phyloP scores from a whole-genome alignment of 2,797 vertebrate genomes.

The Scyliorhinus canicula region DNA sequence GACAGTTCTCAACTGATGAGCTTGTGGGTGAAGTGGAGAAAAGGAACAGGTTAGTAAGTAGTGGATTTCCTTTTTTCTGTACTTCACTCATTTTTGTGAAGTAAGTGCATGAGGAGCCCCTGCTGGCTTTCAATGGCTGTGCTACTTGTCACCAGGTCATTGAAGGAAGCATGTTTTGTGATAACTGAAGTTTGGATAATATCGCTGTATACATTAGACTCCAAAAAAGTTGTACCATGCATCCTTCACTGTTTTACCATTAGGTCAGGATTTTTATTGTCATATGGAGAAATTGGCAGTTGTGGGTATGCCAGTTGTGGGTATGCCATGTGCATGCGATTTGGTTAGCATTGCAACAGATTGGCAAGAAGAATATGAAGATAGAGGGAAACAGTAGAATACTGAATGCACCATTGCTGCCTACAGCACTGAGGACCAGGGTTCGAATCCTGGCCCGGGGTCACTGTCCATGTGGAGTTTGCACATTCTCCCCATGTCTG shows the following conservation, averaged over 20 bases:
- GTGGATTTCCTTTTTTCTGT: too few species aligned
- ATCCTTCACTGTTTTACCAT: neutral
- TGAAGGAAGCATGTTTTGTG: neutral
- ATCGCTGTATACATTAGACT: neutral
- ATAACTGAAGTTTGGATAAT: neutral
- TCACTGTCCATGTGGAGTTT: too few species aligned
- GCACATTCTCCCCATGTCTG: too few species aligned
- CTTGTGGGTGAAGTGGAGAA: slow-evolving; percentile 88
- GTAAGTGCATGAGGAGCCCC: neutral
- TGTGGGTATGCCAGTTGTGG: neutral
- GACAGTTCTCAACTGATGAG: slow-evolving; percentile 80
- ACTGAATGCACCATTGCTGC: neutral
- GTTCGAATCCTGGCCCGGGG: too few species aligned
- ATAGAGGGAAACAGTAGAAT: neutral
- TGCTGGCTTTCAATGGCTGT: neutral
- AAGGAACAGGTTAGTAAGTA: slow-evolving; percentile 72
- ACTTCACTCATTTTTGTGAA: neutral
- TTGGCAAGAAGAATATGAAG: neutral
- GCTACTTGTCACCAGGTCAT: neutral
- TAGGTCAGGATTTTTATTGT: neutral
- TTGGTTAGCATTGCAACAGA: neutral
- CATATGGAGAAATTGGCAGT: neutral
- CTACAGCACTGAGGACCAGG: too few species aligned
- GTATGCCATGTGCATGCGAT: neutral
- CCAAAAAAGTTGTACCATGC: neutral